Conservation (phyloP, 2,888 invertebrate species). For the Drosophila barbarae region DNA sequence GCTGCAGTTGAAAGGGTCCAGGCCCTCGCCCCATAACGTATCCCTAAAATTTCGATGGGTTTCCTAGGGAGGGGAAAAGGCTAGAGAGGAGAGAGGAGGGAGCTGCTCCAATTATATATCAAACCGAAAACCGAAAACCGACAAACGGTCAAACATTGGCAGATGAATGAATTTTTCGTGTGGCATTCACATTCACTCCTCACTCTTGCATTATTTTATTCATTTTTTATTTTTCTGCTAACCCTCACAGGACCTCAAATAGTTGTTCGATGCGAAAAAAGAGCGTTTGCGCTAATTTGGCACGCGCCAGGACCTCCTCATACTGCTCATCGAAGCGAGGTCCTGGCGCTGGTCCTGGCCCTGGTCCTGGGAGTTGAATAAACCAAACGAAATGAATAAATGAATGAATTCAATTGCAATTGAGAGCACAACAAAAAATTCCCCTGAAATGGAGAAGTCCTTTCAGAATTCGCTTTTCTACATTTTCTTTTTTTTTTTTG, state of each 20-base stretch:
- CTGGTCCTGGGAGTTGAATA: conserved; percentile 19
- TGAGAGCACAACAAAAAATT: conserved; percentile 38
- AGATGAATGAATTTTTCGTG: conserved; percentile 8
- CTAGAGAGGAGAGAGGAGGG: no score
- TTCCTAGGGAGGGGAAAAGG: background rate
- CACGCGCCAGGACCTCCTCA: conserved; percentile 56
- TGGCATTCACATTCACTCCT: background rate
- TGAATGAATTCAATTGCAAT: conserved; percentile 74
- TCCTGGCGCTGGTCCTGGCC: background rate
- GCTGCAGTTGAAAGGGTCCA: conserved; percentile 54
- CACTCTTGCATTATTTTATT: no score
- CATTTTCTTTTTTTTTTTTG: background rate
- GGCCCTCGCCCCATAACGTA: background rate
- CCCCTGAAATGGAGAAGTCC: conserved; percentile 19
- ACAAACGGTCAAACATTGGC: conserved; percentile 8
- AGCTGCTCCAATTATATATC: conserved; percentile 21
- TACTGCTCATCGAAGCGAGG: conserved; percentile 40
- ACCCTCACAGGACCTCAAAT: conserved; percentile 39
- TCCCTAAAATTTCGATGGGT: conserved; percentile 18
- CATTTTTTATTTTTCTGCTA: background rate
- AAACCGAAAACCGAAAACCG: background rate
- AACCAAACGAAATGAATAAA: conserved; percentile 58
- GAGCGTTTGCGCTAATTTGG: conserved; percentile 66
- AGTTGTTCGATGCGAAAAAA: conserved; percentile 65
- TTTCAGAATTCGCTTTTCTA: conserved; percentile 6